Evolutionary conservation across 2,797 vertebrate genomes (phyloP).

Genomic region (Clamator glandarius): DNA sequence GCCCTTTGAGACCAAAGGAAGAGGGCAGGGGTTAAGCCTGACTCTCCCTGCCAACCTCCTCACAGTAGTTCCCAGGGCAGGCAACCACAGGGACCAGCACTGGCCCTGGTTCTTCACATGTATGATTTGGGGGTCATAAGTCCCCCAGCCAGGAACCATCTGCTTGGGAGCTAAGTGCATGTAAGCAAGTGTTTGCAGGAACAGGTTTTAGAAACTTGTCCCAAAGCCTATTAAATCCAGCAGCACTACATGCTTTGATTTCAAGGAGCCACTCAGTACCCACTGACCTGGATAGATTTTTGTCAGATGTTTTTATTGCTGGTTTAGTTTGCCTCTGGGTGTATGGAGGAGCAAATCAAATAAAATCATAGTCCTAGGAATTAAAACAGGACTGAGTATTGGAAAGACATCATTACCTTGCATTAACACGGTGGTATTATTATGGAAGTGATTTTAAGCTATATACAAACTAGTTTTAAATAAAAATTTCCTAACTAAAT

Average conservation of each 20-base stretch:
- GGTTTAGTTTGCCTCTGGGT: background rate
- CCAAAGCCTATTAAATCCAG: background rate
- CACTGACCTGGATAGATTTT: background rate
- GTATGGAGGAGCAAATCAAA: background rate
- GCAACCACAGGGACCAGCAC: background rate
- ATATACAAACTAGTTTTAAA: background rate
- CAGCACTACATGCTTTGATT: background rate
- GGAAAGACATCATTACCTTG: background rate
- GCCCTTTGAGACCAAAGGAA: background rate
- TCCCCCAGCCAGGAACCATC: background rate
- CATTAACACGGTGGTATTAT: background rate
- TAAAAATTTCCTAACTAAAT: background rate
- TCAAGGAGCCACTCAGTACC: background rate
- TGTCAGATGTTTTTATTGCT: background rate
- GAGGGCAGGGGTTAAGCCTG: background rate
- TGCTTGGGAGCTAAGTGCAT: background rate
- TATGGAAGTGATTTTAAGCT: background rate
- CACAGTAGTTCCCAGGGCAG: background rate
- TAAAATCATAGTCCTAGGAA: background rate
- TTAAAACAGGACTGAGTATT: background rate
- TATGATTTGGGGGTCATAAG: background rate
- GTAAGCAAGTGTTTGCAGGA: background rate
- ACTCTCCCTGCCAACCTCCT: background rate
- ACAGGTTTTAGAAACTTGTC: background rate
- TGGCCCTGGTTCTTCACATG: rapidly evolving